Evolutionary conservation across 2,797 vertebrate species (phyloP), one percentile per base, ranked within the genome.

Genomic region (Chromobotia macracanthus): DNA sequence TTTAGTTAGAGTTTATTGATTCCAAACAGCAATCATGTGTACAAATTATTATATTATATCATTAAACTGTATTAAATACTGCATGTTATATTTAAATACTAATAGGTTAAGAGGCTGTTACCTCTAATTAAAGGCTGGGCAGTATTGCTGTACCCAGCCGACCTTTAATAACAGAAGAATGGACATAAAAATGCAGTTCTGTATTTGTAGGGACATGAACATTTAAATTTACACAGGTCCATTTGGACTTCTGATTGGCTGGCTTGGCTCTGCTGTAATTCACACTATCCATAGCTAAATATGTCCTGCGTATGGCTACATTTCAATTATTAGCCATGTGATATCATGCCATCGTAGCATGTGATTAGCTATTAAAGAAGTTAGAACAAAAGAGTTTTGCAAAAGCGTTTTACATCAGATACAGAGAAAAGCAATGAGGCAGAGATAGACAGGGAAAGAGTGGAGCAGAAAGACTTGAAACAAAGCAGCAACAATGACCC

Each of bases 401-500:
- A 71, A 73, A 76, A 55, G 16, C 56, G 35, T 78, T 86, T 81
- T 84, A 69, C 5, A 69, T 5, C 55, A 72, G 69, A 61, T 79
- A 66, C 11, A 64, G 11, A 74, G 18, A 46, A 41, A 58, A 67
- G 16, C 3, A 55, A 70, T 16, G 1, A 69, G 10, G 3, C 50
- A 66, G 8, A 55, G 21, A 66, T n/a, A 38, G 68, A 60, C n/a
- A 19, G 28, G 50, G 46, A 38, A 11, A 66, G n/a, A 50, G 41
- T 69, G 70, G 70, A 19, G 38, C 25, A 66, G 9, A 63, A 13
- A 19, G 67, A 28, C 86, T 77, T 15, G 41, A 53, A 83, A 81
- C 69, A 68, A 84, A 75, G 82, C 76, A 79, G 83, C 89, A 92
- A 93, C 92, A 94, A 94, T 92, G 91, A 90, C 88, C 89, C 88